These are phyloP conservation scores for Spermophilus dauricus DNA, from an alignment of 2,113 vertebrate genomes.

Conservation along the genomic window DNA sequence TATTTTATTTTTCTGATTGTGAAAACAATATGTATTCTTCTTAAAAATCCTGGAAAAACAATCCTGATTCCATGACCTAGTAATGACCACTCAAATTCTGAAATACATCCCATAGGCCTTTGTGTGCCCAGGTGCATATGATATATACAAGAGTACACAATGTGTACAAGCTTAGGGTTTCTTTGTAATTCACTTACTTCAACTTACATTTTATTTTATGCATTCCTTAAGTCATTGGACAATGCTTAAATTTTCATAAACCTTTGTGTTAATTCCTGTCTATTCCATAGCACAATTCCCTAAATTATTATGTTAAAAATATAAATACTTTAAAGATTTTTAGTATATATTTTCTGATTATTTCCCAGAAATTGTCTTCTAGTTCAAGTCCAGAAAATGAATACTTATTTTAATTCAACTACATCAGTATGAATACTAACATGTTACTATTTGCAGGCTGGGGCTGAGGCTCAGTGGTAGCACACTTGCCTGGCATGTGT, in stretches of 20 bases:
- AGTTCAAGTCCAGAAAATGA: constrained; percentile 39
- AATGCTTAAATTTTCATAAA: neutral
- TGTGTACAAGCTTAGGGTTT: neutral
- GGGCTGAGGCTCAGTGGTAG: no score
- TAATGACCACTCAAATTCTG: neutral
- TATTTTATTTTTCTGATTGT: constrained; percentile 25
- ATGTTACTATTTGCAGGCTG: neutral
- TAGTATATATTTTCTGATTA: neutral
- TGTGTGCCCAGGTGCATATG: neutral
- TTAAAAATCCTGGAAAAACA: neutral
- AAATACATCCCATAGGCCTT: neutral
- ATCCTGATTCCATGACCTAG: neutral
- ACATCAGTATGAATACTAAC: neutral
- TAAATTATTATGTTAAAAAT: neutral
- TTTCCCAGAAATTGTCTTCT: constrained; percentile 23
- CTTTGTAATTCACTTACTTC: neutral
- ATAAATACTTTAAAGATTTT: neutral
- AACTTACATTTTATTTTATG: constrained; percentile 24
- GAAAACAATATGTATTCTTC: neutral
- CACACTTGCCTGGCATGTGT: no score
- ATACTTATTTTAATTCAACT: constrained; percentile 39
- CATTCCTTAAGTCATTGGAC: neutral
- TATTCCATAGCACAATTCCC: neutral
- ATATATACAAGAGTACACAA: neutral
- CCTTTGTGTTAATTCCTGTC: neutral